Evolutionary conservation across 2,797 vertebrate genomes (phyloP).

Genomic region (Podarcis siculus): DNA sequence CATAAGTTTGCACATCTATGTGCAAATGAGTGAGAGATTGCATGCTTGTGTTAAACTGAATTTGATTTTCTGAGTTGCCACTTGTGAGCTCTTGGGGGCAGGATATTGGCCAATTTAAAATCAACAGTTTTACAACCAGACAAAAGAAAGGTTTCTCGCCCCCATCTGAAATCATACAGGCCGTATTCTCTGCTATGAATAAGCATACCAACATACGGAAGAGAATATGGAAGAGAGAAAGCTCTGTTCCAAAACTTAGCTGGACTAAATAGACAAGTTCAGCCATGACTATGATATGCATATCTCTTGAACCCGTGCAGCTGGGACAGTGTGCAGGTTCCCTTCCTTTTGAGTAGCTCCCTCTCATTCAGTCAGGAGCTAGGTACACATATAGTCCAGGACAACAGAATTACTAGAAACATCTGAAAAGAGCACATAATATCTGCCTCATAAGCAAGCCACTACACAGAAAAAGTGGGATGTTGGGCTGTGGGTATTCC

Average conservation of each 20-base stretch:
- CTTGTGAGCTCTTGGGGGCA: not conserved
- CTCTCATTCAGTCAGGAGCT: not conserved
- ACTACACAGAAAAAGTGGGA: not conserved
- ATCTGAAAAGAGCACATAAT: not conserved
- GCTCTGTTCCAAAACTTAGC: not conserved
- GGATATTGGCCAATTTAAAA: not conserved
- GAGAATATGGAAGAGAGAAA: too few species aligned
- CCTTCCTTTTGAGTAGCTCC: not conserved
- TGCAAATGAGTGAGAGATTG: not conserved
- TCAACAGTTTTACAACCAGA: not conserved
- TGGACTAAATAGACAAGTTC: not conserved
- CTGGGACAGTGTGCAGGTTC: not conserved
- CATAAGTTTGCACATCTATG: not conserved
- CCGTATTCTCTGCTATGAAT: fast-evolving
- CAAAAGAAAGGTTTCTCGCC: not conserved
- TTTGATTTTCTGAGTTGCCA: not conserved
- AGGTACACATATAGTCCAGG: not conserved
- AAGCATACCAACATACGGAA: fast-evolving
- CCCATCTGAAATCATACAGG: not conserved
- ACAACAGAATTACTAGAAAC: not conserved
- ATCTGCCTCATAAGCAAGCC: not conserved
- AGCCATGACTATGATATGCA: not conserved
- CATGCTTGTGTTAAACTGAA: not conserved
- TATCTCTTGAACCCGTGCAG: not conserved
- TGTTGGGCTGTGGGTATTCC: not conserved